Evolutionary conservation across 2,888 invertebrate species (phyloP), one percentile per base, ranked within the genome.

Genomic region (Caenorhabditis sp.): DNA sequence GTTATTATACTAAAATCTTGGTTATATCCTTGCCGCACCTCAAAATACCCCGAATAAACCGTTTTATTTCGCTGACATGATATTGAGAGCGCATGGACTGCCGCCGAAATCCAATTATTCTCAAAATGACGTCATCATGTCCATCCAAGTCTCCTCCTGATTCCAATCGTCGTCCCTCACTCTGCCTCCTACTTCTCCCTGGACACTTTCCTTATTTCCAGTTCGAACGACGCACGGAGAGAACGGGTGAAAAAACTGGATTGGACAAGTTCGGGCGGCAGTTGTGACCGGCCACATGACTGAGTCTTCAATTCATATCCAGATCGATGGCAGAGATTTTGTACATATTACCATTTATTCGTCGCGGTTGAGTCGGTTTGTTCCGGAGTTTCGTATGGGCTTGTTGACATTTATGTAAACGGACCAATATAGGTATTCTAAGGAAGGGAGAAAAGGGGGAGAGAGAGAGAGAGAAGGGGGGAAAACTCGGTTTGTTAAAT

Each of bases 231-330:
- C 52, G 32, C n/a, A 50, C 27, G 52, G 32, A 48, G 32, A 58
- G 70, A 70, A 70, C 59, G 59, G 70, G 70, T 59, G 70, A 70
- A 70, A 68, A 70, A 70, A 70, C 70, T 70, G 70, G 70, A 70
- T 70, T 70, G 53, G 70, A 39, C 70, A 70, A 70, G 70, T 70
- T 70, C 32, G 45, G 52, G 15, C 11, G 48, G 48, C 63, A 41
- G 61, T 61, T 41, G 61, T 50, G 53, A 45, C 55, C 50, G 53
- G 70, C 59, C 70, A 61, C 58, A 70, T 70, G 53, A 70, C 70
- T 52, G 52, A 46, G 59, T 59, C 59, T 59, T 70, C 58, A 70
- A 53, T 59, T 70, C 53, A 39, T 53, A 53, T 53, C 39, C 70
- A 68, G 58, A 68, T 59, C 68, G 50, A 68, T 68, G 52, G 58